A percentile compares a stretch with the other conserved stretches of the same genome.
Conservation (phyloP, 2,888 invertebrate genomes). For the Amphipyra berbera region DNA sequence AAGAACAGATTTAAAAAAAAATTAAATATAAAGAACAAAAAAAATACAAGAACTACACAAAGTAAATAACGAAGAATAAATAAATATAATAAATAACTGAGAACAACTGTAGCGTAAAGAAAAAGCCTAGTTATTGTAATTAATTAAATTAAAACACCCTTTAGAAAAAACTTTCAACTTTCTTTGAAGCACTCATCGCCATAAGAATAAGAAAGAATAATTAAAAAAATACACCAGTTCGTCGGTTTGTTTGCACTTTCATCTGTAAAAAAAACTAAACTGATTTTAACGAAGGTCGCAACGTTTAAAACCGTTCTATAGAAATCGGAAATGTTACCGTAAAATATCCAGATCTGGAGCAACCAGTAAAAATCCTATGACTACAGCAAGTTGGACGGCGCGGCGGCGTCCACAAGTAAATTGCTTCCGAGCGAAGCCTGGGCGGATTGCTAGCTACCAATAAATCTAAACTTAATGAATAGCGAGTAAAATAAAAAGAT, state of each 20-base stretch:
- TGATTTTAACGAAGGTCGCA: constrained; percentile 4
- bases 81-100: constrained; percentile 7
- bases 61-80: constrained; percentile 14
- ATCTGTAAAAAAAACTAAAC: not conserved
- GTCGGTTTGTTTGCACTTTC: constrained; percentile 16
- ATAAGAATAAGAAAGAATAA: not conserved
- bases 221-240: constrained; percentile 12
- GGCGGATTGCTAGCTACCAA: constrained; percentile 26
- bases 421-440: constrained; percentile 25
- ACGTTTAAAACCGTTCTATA: constrained; percentile 2
- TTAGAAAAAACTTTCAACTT: constrained; percentile 29
- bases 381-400: constrained; percentile 28
- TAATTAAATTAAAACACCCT: constrained; percentile 45
- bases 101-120: constrained; percentile 12
- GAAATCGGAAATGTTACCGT: constrained; percentile 2
- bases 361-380: constrained; percentile 26
- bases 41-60: too few species aligned
- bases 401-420: constrained; percentile 33
- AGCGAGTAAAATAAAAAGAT: constrained; percentile 34
- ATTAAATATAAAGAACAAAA: too few species aligned
- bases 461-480: constrained; percentile 53
- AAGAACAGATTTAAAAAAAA: too few species aligned
- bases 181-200: constrained; percentile 15
- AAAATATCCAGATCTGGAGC: constrained; percentile 16
- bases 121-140: constrained; percentile 21